phyloP scores from a whole-genome alignment of 2,888 invertebrate genomes.

The Balanococcus diminutus region DNA sequence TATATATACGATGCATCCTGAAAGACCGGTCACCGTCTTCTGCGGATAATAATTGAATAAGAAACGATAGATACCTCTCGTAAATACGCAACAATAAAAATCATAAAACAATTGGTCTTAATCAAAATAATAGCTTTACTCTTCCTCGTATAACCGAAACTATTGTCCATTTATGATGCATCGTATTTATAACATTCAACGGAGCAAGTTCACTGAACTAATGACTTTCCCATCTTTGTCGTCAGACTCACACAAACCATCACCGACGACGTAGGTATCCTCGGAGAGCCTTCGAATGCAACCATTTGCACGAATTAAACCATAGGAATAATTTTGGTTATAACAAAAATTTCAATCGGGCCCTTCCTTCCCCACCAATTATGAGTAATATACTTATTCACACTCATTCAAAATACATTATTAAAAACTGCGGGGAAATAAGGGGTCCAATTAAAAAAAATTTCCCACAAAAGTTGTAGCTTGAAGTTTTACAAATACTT shows the following conservation, averaged over 20 bases:
- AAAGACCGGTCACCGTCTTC: conserved; percentile 42
- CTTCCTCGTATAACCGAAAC: neutral
- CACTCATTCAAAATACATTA: too few species aligned
- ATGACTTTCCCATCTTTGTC: neutral
- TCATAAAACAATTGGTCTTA: conserved; percentile 41
- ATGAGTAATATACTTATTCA: too few species aligned
- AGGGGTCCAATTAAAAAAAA: too few species aligned
- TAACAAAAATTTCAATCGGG: too few species aligned
- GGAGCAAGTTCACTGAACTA: neutral
- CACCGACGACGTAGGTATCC: too few species aligned
- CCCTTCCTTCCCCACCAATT: too few species aligned
- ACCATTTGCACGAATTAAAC: too few species aligned
- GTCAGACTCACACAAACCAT: neutral
- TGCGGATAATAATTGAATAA: conserved; percentile 43
- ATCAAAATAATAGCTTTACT: conserved; percentile 34
- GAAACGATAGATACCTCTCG: conserved; percentile 13
- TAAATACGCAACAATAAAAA: conserved; percentile 39
- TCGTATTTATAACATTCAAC: neutral
- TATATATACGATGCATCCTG: conserved; percentile 3
- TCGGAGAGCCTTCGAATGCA: too few species aligned
- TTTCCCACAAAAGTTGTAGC: too few species aligned
- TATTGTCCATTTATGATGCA: neutral
- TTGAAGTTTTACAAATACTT: too few species aligned
- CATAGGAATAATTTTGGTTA: too few species aligned
- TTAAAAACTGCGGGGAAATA: too few species aligned